Percentiles rank a stretch among this genome's conserved stretches.
Conservation (phyloP, 2,797 vertebrate genomes). For the Setipinna tenuifilis region DNA sequence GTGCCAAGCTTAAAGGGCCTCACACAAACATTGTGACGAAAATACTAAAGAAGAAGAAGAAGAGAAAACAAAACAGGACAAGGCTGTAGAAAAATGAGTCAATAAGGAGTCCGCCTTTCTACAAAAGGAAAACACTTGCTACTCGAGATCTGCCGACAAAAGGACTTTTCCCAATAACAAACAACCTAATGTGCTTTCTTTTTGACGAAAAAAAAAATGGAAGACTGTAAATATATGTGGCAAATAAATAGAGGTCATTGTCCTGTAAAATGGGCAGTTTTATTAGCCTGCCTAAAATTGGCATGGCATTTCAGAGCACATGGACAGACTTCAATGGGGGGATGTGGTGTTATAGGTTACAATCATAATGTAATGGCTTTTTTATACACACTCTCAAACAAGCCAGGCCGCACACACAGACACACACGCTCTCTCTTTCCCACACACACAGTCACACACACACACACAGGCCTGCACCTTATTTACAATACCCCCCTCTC, state of each 20-base stretch:
- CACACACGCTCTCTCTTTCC: not conserved
- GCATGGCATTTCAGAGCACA: constrained; percentile 14
- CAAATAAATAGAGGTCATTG: constrained; percentile 4
- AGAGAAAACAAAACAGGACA: not conserved
- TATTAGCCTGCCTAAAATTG: constrained; percentile 14
- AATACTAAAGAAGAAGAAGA: constrained; percentile 63
- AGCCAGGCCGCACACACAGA: not conserved
- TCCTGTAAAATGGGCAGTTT: constrained; percentile 12
- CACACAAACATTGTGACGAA: constrained; percentile 63
- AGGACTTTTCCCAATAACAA: constrained; percentile 5
- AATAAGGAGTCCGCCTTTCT: not conserved
- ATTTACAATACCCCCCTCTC: constrained; percentile 40
- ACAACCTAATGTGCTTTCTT: not conserved
- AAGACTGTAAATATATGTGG: not conserved
- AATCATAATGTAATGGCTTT: constrained; percentile 6
- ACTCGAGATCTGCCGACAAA: not conserved
- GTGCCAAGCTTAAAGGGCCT: constrained; percentile 61
- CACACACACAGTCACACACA: constrained; percentile 6
- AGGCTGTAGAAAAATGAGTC: constrained; percentile 32
- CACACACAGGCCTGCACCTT: not conserved
- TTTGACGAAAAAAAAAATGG: not conserved
- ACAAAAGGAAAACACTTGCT: not conserved
- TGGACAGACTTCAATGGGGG: not conserved
- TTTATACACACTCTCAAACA: constrained; percentile 14
- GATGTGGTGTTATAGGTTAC: constrained; percentile 17